These are phyloP conservation scores for Drusus annulatus DNA, from an alignment of 1,140 invertebrate genomes.

Conservation along the genomic window DNA sequence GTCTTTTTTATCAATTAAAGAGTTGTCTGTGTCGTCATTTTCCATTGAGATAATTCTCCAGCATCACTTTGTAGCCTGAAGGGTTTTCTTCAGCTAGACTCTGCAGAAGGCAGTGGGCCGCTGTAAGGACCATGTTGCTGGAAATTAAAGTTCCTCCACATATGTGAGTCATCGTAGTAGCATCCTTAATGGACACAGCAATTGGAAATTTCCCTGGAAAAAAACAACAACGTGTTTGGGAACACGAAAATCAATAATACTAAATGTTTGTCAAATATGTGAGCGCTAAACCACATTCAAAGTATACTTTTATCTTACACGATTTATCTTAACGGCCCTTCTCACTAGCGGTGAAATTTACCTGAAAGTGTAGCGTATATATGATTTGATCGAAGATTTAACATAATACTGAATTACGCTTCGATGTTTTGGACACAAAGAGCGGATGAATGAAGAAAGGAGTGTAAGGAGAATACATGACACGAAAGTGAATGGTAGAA, in stretches of 20 bases:
- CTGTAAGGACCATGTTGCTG: slow-evolving; percentile 66
- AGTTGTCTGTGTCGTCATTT: slow-evolving; percentile 35
- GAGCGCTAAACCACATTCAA: too few relatives aligned
- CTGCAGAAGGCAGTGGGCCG: slow-evolving; percentile 69
- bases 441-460: too few relatives aligned
- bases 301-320: too few relatives aligned
- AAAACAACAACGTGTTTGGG: background rate
- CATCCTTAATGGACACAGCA: slow-evolving; percentile 46
- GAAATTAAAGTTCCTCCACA: slow-evolving; percentile 72
- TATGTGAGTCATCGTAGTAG: slow-evolving; percentile 52
- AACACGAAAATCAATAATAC: background rate
- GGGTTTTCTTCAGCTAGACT: slow-evolving; percentile 30
- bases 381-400: too few relatives aligned
- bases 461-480: too few relatives aligned
- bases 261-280: background rate
- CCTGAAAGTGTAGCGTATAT: too few relatives aligned
- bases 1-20: background rate
- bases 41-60: slow-evolving; percentile 35
- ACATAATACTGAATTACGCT: too few relatives aligned
- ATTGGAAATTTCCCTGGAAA: slow-evolving; percentile 49
- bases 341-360: too few relatives aligned
- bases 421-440: too few relatives aligned
- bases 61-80: slow-evolving; percentile 21
- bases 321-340: too few relatives aligned
- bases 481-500: too few relatives aligned